Evolutionary conservation across 2,113 vertebrate genomes (phyloP), one percentile per base, ranked within the genome.

Genomic region (Protobothrops flavoviridis): DNA sequence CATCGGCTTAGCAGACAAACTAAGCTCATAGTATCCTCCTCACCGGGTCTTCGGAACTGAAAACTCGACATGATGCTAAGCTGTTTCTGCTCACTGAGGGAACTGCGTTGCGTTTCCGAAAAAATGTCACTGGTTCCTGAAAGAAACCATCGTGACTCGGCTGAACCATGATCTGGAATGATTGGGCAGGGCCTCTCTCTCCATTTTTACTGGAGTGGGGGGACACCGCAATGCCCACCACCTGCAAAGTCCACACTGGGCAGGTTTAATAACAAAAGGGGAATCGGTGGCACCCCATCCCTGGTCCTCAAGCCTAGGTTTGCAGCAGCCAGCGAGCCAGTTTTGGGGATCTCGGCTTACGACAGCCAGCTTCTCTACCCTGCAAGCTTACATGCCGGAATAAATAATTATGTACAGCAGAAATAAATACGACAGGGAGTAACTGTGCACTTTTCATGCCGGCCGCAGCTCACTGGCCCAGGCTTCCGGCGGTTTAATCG

Each of bases 371-470:
- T 0, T 4, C 43, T 17, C 57, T 20, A 2, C 43, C 52, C n/a
- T 3, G 0, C n/a, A 1, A 4, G 3, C 85, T 45, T 92, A n/a
- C 90, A 64, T 12, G 92, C 94, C 91, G 0, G 5, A 96, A 97
- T 96, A 97, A 97, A 97, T 96, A 94, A 97, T 11, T 96, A 96
- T 96, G n/a, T 97, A 96, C 96, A 97, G 95, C 91, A 96, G 95
- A 96, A 96, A 97, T 97, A 97, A 96, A 96, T 95, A 95, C 64
- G 88, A 95, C 85, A 45, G 89, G 91, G 53, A 55, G 95, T 24
- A 2, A 21, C 2, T 0, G 0, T 10, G 1, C 39, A 0, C 1
- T 15, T 29, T 26, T 9, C 12, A 15, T 3, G 20, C 85, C 0
- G 5, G 57, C 45, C 9, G 11, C 20, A 17, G 52, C 15, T 52